Base-by-base conservation (phyloP, 1,140 invertebrate species). In the Platyscapa corneri region DNA sequence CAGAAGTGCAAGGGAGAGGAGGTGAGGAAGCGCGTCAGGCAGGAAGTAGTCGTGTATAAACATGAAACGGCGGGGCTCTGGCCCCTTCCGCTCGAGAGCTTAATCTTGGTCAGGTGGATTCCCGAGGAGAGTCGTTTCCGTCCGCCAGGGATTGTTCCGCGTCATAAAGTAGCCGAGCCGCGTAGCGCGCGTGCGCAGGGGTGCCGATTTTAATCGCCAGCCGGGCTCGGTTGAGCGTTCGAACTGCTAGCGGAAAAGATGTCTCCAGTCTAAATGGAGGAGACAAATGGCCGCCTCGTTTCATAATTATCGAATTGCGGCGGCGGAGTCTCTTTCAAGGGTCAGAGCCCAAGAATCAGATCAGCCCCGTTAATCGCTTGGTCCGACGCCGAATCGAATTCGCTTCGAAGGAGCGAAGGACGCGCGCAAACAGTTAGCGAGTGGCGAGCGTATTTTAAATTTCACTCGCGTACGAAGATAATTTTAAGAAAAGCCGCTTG, bases 31-130 rank as follows among this genome's bases (percentile, higher is more conserved):
- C 53, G 81, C 67, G 70, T 30, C 67, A 39, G 64, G 20, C 72
- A 82, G 85, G 85, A 86, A 86, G 80, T 72, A 78, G n/a, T n/a
- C n/a, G n/a, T n/a, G n/a, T 74, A 82, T 86, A 86, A 86, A 86
- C 65, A 64, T 60, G 64, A 34, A 77, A 86, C 82, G 84, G 46
- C 30, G 32, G 27, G 23, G 30, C 49, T 46, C 46, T 82, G 72
- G 70, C 60, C 70, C 85, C 56, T 83, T 80, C 78, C 49, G 32
- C 83, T 75, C 60, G n/a, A 70, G 8, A 72, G 75, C 81, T 86
- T 81, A 81, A 86, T 86, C 78, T 84, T 77, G 86, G 86, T 76
- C 86, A 84, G 49, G 70, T 86, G 77, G 77, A 86, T 77, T 76
- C 64, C 23, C n/a, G 32, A 23, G 32, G 8, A 74, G 5, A 32